Base-by-base conservation (phyloP, 92 coral and sea anemone species). In the Anthopleura xanthogrammica region DNA sequence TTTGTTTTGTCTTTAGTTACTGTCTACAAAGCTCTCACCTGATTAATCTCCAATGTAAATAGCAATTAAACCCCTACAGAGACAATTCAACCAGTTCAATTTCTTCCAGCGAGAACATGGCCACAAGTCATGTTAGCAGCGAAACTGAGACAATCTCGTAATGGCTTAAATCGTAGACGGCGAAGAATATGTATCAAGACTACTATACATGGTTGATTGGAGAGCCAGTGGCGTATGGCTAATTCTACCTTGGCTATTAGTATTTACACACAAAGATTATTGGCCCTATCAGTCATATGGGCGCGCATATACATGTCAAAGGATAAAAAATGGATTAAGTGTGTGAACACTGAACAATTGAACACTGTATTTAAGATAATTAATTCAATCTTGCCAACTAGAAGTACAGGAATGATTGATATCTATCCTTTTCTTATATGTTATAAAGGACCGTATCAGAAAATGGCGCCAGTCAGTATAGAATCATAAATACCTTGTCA, bases 1-100 rank as follows among this genome's bases (percentile, higher is more conserved):
- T 68, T 68, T 68, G 74, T 36, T 68, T n/a, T 68, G 74, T 68
- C 74, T 36, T 23, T 68, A 68, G 74, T 36, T 12, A 68, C 74
- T 65, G 72, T 65, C 72, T 65, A 65, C 0, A 29, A 29, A 36
- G 8, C 43, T 12, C 74, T 68, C 41, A 68, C 74, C 74, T 68
- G 12, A 29, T 24, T 68, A 68, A 23, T 68, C 74, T 68, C 36
- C 42, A 23, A 6, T 23, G 40, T 23, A 23, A 68, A 68, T 29
- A 68, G 24, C 36, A 62, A 62, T 62, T 62, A 62, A n/a, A 62
- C 70, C 70, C 70, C 70, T 62, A 22, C 70, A 10, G 70, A 62
- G 70, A 62, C 29, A 68, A 62, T 5, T 36, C 74, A 68, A 68
- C 42, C 74, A 24, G 11, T 24, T 7, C 1, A 6, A 23, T 29